A percentile compares a stretch with the other conserved stretches of the same genome.
phyloP scores from a whole-genome alignment of 2,888 invertebrate genomes.

The Xestobium rufovillosum region DNA sequence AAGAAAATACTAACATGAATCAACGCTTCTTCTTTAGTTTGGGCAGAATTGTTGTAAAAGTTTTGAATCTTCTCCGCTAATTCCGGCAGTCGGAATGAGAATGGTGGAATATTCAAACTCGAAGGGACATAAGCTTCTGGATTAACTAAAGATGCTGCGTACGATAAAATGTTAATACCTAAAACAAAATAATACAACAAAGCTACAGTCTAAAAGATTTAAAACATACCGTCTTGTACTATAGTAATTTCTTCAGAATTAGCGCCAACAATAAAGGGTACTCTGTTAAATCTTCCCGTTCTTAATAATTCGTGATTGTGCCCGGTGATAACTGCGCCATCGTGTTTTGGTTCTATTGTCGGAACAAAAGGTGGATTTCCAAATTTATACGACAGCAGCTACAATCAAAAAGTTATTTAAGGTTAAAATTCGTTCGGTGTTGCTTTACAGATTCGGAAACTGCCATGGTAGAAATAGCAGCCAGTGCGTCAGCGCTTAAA shows the following conservation, averaged over 20 bases:
- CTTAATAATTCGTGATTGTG: background rate
- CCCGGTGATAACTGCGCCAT: constrained; percentile 1
- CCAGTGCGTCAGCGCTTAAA: too few relatives aligned
- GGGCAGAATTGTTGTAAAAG: too few relatives aligned
- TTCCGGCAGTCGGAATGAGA: background rate
- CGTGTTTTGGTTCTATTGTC: background rate
- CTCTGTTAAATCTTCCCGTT: constrained; percentile 1
- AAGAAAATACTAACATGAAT: too few relatives aligned
- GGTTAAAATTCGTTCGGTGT: too few relatives aligned
- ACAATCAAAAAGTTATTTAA: too few relatives aligned
- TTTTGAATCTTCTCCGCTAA: background rate
- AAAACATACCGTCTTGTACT: background rate
- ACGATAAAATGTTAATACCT: background rate
- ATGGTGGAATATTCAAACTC: background rate
- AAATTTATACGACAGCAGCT: too few relatives aligned
- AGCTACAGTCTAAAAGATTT: background rate
- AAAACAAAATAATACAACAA: background rate
- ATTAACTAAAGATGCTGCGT: background rate
- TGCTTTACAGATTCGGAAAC: too few relatives aligned
- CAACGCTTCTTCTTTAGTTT: too few relatives aligned
- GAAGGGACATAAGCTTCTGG: background rate
- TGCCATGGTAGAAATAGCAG: too few relatives aligned
- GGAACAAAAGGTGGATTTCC: background rate
- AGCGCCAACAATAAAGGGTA: background rate
- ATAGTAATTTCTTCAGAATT: background rate